Percentiles rank a stretch among this genome's conserved stretches.
These are phyloP conservation scores for Coendou prehensilis DNA, from an alignment of 2,797 vertebrate species.

Conservation along the genomic window DNA sequence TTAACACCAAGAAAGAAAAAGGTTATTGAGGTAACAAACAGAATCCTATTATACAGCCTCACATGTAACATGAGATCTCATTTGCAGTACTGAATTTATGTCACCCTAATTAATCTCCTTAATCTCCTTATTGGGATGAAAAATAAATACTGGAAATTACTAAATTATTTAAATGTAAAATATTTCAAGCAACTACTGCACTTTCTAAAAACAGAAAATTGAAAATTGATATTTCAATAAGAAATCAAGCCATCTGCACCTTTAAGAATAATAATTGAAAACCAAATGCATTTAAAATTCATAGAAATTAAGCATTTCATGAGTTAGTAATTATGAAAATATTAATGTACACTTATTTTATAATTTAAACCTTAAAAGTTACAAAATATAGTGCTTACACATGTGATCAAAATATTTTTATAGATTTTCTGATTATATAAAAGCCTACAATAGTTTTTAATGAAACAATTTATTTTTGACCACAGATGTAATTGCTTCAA, in stretches of 20 bases:
- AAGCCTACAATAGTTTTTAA: neutral
- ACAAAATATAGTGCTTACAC: neutral
- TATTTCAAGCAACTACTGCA: neutral
- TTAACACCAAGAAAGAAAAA: neutral
- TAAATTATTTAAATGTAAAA: neutral
- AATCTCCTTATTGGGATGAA: neutral
- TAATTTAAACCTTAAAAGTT: neutral
- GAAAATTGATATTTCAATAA: neutral
- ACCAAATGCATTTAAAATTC: neutral
- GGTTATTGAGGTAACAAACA: neutral
- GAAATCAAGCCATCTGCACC: neutral
- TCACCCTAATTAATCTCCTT: neutral
- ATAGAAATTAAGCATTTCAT: neutral
- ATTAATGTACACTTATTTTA: neutral
- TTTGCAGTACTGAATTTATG: neutral
- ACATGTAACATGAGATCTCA: neutral
- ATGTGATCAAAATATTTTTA: neutral
- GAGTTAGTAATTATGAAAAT: neutral
- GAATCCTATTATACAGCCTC: neutral
- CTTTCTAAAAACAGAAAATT: neutral
- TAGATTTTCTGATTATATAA: neutral
- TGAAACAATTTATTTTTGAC: neutral
- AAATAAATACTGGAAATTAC: neutral
- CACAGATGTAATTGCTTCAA: neutral
- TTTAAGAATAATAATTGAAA: neutral